A percentile compares a stretch with the other conserved stretches of the same genome.
These are phyloP conservation scores for Ectobius pallidus DNA, from an alignment of 2,888 invertebrate genomes.

Conservation along the genomic window DNA sequence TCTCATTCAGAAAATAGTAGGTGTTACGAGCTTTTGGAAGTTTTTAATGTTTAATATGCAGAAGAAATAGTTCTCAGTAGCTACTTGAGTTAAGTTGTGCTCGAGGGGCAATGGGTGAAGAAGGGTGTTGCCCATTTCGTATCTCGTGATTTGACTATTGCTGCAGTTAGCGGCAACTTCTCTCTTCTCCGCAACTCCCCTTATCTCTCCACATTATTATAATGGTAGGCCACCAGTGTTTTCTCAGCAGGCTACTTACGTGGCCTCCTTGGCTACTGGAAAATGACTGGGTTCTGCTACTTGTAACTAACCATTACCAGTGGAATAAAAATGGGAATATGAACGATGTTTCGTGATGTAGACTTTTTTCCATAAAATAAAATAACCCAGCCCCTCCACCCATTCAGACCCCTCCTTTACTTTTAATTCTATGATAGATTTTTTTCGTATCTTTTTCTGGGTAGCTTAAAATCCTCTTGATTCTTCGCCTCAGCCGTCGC, in stretches of 20 bases:
- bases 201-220: constrained; percentile 19
- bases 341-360: constrained; percentile 36
- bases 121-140: background rate
- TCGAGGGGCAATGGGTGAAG: background rate
- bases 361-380: background rate
- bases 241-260: constrained; percentile 32
- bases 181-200: background rate
- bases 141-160: constrained; percentile 18
- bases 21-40: background rate
- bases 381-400: background rate
- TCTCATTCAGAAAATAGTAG: constrained; percentile 6
- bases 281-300: constrained; percentile 39
- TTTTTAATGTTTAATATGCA: constrained; percentile 7
- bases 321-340: constrained; percentile 42
- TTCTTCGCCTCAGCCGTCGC: no score
- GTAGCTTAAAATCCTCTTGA: no score
- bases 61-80: background rate
- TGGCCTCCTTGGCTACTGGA: constrained; percentile 40
- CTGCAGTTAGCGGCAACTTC: background rate
- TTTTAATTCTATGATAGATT: background rate
- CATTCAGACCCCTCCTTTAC: background rate
- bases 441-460: no score
- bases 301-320: constrained; percentile 40
- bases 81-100: background rate
- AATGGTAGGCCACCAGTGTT: constrained; percentile 23